These are phyloP conservation scores for Sogatella furcifera DNA, from an alignment of 1,140 invertebrate genomes.

Conservation along the genomic window DNA sequence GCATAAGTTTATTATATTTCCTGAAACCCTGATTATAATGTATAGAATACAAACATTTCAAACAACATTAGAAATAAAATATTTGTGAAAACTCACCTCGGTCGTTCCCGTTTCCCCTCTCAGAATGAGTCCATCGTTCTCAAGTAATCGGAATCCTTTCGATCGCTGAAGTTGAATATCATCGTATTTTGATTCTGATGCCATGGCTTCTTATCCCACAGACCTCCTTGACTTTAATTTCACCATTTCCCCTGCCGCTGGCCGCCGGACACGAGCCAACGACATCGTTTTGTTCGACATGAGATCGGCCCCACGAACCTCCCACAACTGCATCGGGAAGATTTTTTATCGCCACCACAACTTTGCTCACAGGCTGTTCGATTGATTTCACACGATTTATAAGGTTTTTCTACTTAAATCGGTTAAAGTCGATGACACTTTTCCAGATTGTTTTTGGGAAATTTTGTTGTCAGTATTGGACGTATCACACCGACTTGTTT, in stretches of 20 bases:
- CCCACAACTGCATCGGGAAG: constrained; percentile 14
- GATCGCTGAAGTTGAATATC: constrained; percentile 76
- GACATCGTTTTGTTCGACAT: constrained; percentile 8
- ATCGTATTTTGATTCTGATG: constrained; percentile 52
- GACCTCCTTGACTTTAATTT: constrained; percentile 28
- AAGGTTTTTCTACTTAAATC: constrained; percentile 58
- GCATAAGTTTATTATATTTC: too few relatives aligned
- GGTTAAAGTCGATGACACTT: constrained; percentile 35
- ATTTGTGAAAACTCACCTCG: constrained; percentile 41
- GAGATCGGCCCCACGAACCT: constrained; percentile 12
- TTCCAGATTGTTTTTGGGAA: constrained; percentile 10
- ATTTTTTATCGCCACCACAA: constrained; percentile 34
- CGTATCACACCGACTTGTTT: constrained; percentile 48
- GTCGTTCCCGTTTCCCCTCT: constrained; percentile 50
- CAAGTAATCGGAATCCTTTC: constrained; percentile 78
- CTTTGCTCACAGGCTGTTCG: constrained; percentile 40
- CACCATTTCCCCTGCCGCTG: constrained; percentile 2
- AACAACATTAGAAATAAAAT: too few relatives aligned
- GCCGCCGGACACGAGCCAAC: not conserved
- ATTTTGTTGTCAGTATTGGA: constrained; percentile 40
- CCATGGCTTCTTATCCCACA: constrained; percentile 42
- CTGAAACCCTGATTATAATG: too few relatives aligned
- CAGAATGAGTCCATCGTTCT: constrained; percentile 71
- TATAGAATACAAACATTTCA: too few relatives aligned
- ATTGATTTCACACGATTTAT: constrained; percentile 55